These are phyloP conservation scores for Drosophila repletoides DNA, from an alignment of 1,140 invertebrate genomes.

Conservation along the genomic window DNA sequence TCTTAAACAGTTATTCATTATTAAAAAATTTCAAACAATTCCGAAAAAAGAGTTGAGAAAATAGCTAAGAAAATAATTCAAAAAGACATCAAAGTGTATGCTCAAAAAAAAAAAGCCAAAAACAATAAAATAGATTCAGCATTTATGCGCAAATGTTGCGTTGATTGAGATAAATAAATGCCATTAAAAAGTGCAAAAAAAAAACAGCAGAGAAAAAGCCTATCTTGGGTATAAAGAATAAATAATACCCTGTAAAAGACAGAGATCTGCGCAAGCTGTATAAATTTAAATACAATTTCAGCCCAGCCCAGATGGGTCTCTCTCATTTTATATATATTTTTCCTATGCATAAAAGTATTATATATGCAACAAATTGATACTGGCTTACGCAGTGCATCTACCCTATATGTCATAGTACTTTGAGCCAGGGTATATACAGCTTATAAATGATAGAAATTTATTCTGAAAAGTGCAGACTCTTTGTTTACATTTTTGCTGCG, in stretches of 20 bases:
- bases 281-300: too few species aligned
- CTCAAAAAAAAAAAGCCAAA: not conserved
- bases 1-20: conserved; percentile 51
- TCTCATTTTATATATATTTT: too few species aligned
- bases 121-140: conserved; percentile 7
- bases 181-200: not conserved
- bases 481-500: not conserved
- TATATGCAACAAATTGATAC: too few species aligned
- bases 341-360: too few species aligned
- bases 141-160: conserved; percentile 4
- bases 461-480: not conserved
- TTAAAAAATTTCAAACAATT: conserved; percentile 43
- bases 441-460: not conserved
- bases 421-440: too few species aligned
- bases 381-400: too few species aligned
- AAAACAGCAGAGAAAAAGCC: not conserved
- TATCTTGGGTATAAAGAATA: too few species aligned
- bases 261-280: too few species aligned
- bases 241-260: not conserved
- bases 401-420: too few species aligned
- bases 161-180: conserved; percentile 8
- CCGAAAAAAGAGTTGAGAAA: conserved; percentile 9
- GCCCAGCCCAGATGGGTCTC: too few species aligned
- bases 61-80: conserved; percentile 44
- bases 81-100: conserved; percentile 39